phyloP scores from a whole-genome alignment of 1,140 invertebrate genomes.

The Cherax destructor region DNA sequence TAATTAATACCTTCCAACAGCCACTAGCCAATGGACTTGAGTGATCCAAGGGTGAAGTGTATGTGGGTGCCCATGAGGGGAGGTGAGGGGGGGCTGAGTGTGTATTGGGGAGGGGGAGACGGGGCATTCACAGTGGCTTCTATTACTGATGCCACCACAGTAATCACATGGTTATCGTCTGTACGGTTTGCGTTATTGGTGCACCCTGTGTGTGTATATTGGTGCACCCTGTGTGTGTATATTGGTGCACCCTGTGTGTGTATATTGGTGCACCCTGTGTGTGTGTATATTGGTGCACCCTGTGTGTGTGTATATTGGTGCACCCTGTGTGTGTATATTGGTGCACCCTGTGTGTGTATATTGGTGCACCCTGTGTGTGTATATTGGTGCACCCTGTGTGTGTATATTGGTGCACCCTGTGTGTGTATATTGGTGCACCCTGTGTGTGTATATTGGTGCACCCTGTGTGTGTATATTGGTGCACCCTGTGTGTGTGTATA shows the following conservation, averaged over 20 bases:
- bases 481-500: background rate
- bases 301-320: background rate
- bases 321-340: no score
- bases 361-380: background rate
- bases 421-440: no score
- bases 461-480: no score
- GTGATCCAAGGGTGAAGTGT: constrained; percentile 43
- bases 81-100: background rate
- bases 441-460: no score
- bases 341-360: no score
- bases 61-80: background rate
- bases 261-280: background rate
- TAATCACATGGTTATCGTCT: background rate
- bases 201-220: background rate
- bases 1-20: constrained; percentile 63
- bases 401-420: background rate
- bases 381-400: no score
- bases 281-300: no score
- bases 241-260: no score
- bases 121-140: background rate
- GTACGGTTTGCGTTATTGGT: background rate
- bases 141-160: background rate
- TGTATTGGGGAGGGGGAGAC: background rate
- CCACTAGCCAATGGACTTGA: constrained; percentile 58
- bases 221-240: no score